Base-by-base conservation (phyloP, 2,113 vertebrate species). In the Natator depressus region DNA sequence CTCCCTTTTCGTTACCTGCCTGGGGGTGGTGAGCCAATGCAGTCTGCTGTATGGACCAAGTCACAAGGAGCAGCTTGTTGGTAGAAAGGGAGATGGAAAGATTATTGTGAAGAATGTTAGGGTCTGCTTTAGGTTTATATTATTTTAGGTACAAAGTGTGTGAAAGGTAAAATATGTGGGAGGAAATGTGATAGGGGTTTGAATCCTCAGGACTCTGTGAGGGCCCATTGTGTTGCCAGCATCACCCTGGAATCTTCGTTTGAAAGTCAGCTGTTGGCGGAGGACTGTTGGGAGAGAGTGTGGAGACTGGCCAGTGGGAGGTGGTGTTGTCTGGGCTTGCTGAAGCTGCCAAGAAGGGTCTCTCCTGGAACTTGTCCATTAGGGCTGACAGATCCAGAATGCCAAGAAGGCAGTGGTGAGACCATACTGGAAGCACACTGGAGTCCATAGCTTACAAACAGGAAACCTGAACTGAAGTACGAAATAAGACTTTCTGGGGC, bases 31-130 rank as follows among this genome's bases (percentile, higher is more conserved):
- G 53, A 86, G 53, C 51, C 35, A 38, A n/a, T 6, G 0, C 19
- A 13, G 29, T 12, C 20, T 83, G 75, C 76, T 55, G 1, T 55
- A 51, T 29, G 38, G 78, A 55, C 13, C 59, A 80, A 57, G 78
- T 42, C 0, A 80, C 59, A 86, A 79, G 19, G 25, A 88, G 81
- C 65, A 47, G 81, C 72, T 89, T 25, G 0, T 0, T 20, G 35
- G 51, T 7, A 50, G 51, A 86, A 84, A 25, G 16, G 31, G 50
- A 90, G 80, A 27, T 38, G n/a, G 65, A 62, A n/a, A n/a, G 62
- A n/a, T 35, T 69, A 69, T 8, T 19, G 62, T 14, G 35, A 17
- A 19, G 35, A 69, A 69, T 19, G 8, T 35, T 35, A n/a, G 35
- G 62, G 35, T 35, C 8, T 69, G 62, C n/a, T 69, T n/a, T 69